Conservation (phyloP, 2,113 vertebrate species). For the Chamaetylas fuelleborni region DNA sequence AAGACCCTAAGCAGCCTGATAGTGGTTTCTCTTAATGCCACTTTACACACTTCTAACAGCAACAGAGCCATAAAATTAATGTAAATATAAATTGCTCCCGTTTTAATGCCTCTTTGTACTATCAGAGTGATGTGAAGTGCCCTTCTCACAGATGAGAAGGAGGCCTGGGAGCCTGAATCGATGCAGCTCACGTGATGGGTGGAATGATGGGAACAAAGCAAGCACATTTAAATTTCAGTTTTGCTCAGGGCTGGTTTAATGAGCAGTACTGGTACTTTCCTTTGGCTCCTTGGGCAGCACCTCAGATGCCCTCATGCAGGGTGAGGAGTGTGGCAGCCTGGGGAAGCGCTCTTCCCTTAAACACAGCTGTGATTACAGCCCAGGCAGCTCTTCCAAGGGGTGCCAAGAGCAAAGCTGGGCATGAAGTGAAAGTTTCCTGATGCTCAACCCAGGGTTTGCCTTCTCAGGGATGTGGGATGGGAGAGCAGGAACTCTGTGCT, state of each 20-base stretch:
- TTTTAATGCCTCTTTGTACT: constrained; percentile 13
- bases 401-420: neutral
- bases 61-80: constrained; percentile 28
- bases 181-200: neutral
- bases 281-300: neutral
- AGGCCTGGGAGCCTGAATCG: neutral
- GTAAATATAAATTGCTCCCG: constrained; percentile 22
- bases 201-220: neutral
- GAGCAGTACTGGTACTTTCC: neutral
- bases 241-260: neutral
- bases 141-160: neutral
- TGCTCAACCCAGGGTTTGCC: rapidly evolving
- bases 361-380: neutral
- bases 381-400: neutral
- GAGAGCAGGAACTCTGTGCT: neutral
- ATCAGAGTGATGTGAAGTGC: constrained; percentile 1
- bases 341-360: neutral
- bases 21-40: neutral
- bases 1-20: neutral
- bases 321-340: rapidly evolving
- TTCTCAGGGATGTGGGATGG: rapidly evolving
- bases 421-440: rapidly evolving
- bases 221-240: neutral
- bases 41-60: neutral
- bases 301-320: rapidly evolving